These are phyloP conservation scores for Leucophenga varia DNA, from an alignment of 1,140 invertebrate genomes.

Conservation along the genomic window DNA sequence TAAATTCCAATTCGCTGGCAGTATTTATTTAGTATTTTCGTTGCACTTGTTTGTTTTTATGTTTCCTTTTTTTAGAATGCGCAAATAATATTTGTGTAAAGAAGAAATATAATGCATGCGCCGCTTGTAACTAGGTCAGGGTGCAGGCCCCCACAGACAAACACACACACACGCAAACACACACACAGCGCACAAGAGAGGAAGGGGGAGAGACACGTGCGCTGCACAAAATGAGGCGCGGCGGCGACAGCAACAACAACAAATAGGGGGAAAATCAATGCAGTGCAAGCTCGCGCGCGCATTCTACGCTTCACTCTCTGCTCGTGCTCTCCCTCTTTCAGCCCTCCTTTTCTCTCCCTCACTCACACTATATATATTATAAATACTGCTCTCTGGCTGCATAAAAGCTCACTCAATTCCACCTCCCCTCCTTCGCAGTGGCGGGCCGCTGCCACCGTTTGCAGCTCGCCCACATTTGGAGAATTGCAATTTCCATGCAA, in stretches of 20 bases:
- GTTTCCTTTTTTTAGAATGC: constrained; percentile 17
- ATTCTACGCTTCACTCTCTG: not conserved
- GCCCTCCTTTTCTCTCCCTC: not conserved
- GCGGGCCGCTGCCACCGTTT: constrained; percentile 5
- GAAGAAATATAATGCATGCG: constrained; percentile 27
- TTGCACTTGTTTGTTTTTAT: too few species aligned
- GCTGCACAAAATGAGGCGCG: constrained; percentile 21
- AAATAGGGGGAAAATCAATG: constrained; percentile 33
- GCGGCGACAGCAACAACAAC: not conserved
- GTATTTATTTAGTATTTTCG: too few species aligned
- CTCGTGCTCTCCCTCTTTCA: not conserved
- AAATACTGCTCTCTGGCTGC: too few species aligned
- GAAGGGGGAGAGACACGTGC: constrained; percentile 14
- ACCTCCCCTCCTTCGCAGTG: too few species aligned
- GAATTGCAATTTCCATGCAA: constrained; percentile 29
- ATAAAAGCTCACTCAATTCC: too few species aligned
- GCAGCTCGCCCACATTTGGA: not conserved
- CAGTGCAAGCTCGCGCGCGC: constrained; percentile 1
- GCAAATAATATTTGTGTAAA: constrained; percentile 18
- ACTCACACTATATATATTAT: too few species aligned
- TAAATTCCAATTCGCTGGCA: too few species aligned
- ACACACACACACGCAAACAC: constrained; percentile 16
- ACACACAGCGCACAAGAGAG: constrained; percentile 3
- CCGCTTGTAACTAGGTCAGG: constrained; percentile 49
- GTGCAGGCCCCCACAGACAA: constrained; percentile 28